phyloP scores from a whole-genome alignment of 2,113 vertebrate genomes.

The Phainopepla nitens region DNA sequence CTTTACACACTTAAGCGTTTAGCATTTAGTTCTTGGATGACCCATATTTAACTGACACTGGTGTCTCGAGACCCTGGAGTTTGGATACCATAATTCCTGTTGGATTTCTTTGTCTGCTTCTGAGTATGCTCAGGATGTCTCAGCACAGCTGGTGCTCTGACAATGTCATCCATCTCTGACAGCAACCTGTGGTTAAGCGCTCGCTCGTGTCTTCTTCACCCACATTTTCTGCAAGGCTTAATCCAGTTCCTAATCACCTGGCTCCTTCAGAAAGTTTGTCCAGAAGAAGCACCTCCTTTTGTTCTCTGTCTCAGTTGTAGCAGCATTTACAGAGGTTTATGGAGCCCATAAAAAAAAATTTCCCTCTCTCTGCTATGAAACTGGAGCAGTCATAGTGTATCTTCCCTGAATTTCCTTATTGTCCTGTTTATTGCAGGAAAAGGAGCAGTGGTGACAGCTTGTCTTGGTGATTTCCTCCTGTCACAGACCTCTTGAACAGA shows the following conservation, averaged over 20 bases:
- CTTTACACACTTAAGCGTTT: background rate
- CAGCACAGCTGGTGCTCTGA: background rate
- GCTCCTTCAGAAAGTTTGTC: background rate
- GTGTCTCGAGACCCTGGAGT: background rate
- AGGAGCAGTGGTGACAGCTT: background rate
- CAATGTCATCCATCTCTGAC: background rate
- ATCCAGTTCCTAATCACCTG: background rate
- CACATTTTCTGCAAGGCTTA: background rate
- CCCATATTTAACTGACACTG: background rate
- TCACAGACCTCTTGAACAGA: background rate
- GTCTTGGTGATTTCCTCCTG: background rate
- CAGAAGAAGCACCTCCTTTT: background rate
- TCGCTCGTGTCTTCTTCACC: fast-evolving
- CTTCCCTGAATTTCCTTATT: background rate
- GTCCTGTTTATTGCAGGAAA: background rate
- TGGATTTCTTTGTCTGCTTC: background rate
- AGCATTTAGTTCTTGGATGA: background rate
- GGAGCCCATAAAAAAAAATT: background rate
- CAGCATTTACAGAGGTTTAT: background rate
- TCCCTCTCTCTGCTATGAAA: background rate
- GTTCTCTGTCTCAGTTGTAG: background rate
- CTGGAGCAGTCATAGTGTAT: background rate
- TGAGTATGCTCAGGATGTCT: background rate
- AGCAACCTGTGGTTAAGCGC: background rate
- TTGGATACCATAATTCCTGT: background rate